Conservation (phyloP, 2,888 invertebrate species). For the Stegana nigrithorax region DNA sequence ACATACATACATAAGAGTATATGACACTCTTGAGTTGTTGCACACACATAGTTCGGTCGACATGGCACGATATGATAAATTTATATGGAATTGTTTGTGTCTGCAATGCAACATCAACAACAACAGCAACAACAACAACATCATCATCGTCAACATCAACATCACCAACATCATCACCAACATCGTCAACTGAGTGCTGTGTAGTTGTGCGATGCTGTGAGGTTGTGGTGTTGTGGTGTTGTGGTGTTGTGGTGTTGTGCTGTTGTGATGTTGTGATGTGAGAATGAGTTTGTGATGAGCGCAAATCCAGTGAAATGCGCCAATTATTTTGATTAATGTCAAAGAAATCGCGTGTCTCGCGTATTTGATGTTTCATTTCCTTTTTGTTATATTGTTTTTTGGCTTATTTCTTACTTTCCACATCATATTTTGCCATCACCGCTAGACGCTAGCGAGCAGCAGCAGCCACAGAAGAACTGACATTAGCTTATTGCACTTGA, state of each 20-base stretch:
- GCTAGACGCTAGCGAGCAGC: too few species aligned
- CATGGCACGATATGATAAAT: constrained; percentile 57
- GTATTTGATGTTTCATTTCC: constrained; percentile 49
- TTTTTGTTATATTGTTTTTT: constrained; percentile 16
- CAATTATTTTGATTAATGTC: constrained; percentile 60
- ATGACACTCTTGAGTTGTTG: constrained; percentile 23
- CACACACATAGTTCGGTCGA: too few species aligned
- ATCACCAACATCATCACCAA: not conserved
- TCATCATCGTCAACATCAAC: not conserved
- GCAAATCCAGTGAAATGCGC: constrained; percentile 54
- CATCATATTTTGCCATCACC: too few species aligned
- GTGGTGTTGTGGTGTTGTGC: too few species aligned
- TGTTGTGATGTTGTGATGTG: too few species aligned
- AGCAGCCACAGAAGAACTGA: too few species aligned
- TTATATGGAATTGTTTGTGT: constrained; percentile 56
- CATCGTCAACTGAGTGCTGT: not conserved
- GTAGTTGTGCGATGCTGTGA: too few species aligned
- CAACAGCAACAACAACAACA: too few species aligned
- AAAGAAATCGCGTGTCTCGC: constrained; percentile 57
- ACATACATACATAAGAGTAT: too few species aligned
- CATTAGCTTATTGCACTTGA: too few species aligned
- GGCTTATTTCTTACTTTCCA: not conserved
- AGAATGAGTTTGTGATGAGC: constrained; percentile 51
- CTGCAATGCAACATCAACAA: constrained; percentile 2
- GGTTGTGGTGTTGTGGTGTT: too few species aligned